phyloP scores from a whole-genome alignment of 2,113 vertebrate species.

The Cebus imitator region DNA sequence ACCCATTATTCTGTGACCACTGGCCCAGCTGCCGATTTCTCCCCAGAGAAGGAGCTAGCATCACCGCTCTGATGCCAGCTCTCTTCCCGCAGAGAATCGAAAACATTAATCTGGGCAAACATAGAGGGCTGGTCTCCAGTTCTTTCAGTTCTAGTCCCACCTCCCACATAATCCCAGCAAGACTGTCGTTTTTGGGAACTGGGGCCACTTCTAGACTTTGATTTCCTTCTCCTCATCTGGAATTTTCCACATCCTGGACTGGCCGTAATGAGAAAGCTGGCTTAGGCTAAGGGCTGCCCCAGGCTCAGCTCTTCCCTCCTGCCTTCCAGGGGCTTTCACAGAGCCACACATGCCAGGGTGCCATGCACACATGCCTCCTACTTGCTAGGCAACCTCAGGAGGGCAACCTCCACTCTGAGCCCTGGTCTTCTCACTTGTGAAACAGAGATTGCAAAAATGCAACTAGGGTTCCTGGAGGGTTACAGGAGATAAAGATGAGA shows the following conservation, averaged over 20 bases:
- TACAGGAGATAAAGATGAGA: fast-evolving
- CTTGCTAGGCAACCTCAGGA: neutral
- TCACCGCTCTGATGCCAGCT: neutral
- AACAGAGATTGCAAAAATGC: neutral
- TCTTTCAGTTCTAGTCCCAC: neutral
- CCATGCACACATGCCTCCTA: fast-evolving
- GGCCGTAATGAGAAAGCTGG: neutral
- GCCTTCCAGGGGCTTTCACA: too few relatives aligned
- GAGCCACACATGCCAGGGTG: fast-evolving
- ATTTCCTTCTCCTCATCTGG: too few relatives aligned
- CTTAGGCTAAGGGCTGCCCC: neutral
- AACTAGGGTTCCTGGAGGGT: neutral
- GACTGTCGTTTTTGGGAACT: fast-evolving
- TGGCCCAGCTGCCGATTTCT: neutral
- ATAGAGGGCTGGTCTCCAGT: neutral
- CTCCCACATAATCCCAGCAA: neutral
- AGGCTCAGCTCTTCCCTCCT: neutral
- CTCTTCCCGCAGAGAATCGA: neutral
- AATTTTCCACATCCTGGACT: too few relatives aligned
- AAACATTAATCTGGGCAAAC: neutral
- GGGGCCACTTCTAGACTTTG: neutral
- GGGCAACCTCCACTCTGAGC: neutral
- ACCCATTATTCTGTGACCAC: neutral
- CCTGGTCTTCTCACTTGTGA: neutral
- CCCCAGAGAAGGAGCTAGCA: neutral